These are phyloP conservation scores for Oncopodura yosiiana DNA, from an alignment of 1,140 invertebrate species.

Conservation along the genomic window DNA sequence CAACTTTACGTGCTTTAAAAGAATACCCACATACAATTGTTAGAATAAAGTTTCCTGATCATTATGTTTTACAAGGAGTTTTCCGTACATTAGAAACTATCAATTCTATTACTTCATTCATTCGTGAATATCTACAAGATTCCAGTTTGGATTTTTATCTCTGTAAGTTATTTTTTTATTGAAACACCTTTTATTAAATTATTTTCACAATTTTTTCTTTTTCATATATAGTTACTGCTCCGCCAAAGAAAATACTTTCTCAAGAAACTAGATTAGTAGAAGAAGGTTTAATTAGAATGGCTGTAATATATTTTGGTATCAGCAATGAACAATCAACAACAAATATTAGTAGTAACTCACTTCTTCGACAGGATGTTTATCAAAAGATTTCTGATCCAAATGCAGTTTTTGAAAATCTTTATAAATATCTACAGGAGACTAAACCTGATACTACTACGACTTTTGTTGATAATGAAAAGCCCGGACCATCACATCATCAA, in stretches of 20 bases:
- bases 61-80: constrained; percentile 64
- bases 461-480: background rate
- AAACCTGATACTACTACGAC: background rate
- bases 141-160: constrained; percentile 55
- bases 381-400: constrained; percentile 12
- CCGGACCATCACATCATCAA: background rate
- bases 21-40: constrained; percentile 63
- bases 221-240: constrained; percentile 61
- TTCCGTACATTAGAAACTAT: constrained; percentile 62
- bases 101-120: constrained; percentile 55
- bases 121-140: constrained; percentile 54
- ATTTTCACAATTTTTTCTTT: constrained; percentile 36
- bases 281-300: constrained; percentile 61
- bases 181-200: constrained; percentile 23
- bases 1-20: constrained; percentile 48
- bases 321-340: too few relatives aligned
- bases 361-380: constrained; percentile 11
- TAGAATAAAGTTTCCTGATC: constrained; percentile 68
- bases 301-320: constrained; percentile 61
- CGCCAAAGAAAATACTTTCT: constrained; percentile 56
- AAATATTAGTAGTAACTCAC: constrained; percentile 36
- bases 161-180: constrained; percentile 49
- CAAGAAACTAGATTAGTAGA: constrained; percentile 51
- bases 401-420: constrained; percentile 1
- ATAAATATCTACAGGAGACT: background rate